Conservation (phyloP, 2,113 vertebrate genomes). For the Anhinga anhinga region DNA sequence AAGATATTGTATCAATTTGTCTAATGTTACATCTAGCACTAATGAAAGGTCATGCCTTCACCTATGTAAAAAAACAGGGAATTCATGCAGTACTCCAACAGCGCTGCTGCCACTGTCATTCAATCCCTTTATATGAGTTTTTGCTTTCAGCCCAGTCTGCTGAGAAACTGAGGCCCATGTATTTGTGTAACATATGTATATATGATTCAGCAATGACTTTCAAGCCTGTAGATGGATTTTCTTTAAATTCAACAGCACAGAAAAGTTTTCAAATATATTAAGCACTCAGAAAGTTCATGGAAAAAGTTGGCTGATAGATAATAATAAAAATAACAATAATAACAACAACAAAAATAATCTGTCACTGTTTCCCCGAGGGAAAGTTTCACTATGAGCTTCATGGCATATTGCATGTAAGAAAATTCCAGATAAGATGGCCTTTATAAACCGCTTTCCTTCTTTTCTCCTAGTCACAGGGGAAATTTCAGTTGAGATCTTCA, state of each 20-base stretch:
- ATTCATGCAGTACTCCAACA: not conserved
- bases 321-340: not conserved
- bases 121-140: not conserved
- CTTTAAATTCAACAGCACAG: not conserved
- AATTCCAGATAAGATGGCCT: not conserved
- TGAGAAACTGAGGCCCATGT: not conserved
- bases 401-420: not conserved
- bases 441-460: not conserved
- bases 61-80: not conserved
- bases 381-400: not conserved
- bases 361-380: not conserved
- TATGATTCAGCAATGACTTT: not conserved
- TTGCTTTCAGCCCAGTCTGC: not conserved
- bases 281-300: not conserved
- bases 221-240: not conserved
- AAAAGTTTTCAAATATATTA: not conserved
- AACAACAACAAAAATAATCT: not conserved
- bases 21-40: not conserved
- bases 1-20: not conserved
- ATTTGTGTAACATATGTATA: not conserved
- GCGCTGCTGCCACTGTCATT: not conserved
- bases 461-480: not conserved
- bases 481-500: not conserved
- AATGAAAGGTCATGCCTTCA: not conserved
- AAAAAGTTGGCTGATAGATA: not conserved